These are phyloP conservation scores for Capromys pilorides DNA, from an alignment of 2,797 vertebrate genomes.

Conservation along the genomic window DNA sequence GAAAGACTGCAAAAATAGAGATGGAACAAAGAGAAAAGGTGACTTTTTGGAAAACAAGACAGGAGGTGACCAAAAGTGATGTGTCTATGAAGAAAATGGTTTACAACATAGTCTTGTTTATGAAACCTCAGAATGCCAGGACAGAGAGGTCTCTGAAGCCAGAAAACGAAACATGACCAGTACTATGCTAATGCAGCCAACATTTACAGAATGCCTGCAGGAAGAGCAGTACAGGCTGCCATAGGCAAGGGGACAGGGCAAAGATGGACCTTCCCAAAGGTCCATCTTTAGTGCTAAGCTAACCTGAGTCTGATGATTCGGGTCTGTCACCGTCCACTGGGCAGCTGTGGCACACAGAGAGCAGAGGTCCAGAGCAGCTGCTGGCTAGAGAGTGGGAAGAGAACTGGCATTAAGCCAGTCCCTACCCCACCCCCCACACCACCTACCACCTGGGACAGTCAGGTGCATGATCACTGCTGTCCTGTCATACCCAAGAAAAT, in stretches of 20 bases:
- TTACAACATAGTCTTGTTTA: neutral
- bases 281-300: neutral
- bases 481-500: neutral
- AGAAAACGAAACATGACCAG: neutral
- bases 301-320: fast-evolving
- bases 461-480: neutral
- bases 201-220: neutral
- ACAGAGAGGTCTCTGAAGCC: neutral
- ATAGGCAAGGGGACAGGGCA: fast-evolving
- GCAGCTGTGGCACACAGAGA: neutral
- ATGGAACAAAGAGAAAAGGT: neutral
- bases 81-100: neutral
- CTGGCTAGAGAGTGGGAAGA: neutral
- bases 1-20: neutral
- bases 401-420: neutral
- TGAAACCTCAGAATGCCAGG: neutral
- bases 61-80: neutral
- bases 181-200: neutral
- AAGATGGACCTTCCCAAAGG: neutral
- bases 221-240: neutral
- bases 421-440: too few species aligned
- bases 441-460: neutral
- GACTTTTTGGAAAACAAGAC: neutral
- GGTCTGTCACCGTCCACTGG: neutral
- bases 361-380: neutral